Base-by-base conservation (phyloP, 2,888 invertebrate species). In the Polydrusus pterygomalis region DNA sequence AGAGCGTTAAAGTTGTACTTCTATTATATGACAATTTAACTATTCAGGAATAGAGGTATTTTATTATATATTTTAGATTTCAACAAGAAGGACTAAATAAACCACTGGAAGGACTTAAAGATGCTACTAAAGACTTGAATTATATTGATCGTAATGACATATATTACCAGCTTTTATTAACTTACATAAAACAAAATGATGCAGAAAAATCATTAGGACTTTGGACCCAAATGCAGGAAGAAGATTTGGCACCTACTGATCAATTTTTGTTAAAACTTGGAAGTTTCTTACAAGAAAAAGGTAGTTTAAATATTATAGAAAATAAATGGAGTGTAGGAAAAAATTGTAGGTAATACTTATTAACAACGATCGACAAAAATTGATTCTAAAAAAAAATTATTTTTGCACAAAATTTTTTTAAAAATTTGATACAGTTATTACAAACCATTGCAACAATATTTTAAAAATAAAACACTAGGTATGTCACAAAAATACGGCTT, bases 211-310 rank as follows among this genome's bases (percentile, higher is more conserved):
- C 95, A 0, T 84, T 95, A 10, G 91, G 91, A 0, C 88, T 96
- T 3, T 96, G 96, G 96, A 95, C 93, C 0, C 88, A 93, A 82
- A 91, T 96, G 88, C 96, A 96, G 87, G 96, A 97, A 85, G 96
- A 97, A 83, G 91, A 92, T 78, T 88, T 95, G 73, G 87, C 92
- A 17, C 93, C 96, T 0, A 91, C 90, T 30, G 92, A 93, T 30
- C 87, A 89, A 20, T 96, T 97, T 85, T 88, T 96, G 0, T 76
- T 82, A 0, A 88, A 89, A 56, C 89, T 97, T 20, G 93, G 92
- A 0, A 88, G 89, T 13, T 92, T 94, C 82, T 89, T 97, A 18
- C 88, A 89, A 80, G 88, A 89, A 9, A 92, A 93, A 80, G 90
- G 77, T 70, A 65, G 47, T n/a, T n/a, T n/a, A n/a, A n/a, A n/a